Base-by-base conservation (phyloP, 1,140 invertebrate genomes). In the Drosophila carrolli region DNA sequence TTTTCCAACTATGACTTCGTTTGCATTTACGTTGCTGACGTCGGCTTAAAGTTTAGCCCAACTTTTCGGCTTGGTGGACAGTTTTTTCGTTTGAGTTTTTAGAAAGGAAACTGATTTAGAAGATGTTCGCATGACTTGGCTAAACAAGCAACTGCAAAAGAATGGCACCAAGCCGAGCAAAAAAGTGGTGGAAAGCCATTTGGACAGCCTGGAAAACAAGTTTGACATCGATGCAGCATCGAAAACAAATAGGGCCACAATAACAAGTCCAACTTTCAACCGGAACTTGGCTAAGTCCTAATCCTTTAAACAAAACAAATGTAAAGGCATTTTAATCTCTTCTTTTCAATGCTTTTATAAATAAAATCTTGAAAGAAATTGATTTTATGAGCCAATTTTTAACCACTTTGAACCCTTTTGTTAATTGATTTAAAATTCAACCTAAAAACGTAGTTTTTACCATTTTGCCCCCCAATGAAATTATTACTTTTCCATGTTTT, bases 11-110 rank as follows among this genome's bases (percentile, higher is more conserved):
- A 38, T 46, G 47, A 70, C 55, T 78, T 71, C 47, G 47, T 63
- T 59, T 68, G 73, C 73, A 77, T 71, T 70, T 65, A 59, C 50
- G 67, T 60, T 57, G 74, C 63, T 85, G 78, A 78, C 62, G 74
- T 62, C 60, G 53, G 46, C 61, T 75, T 76, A 51, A 72, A 85
- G 76, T 85, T 85, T 60, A 57, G 48, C 60, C 46, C 38, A 81
- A 86, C 74, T 78, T 71, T 81, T 54, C 37, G 47, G 78, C 74
- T 59, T 78, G 54, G 50, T 71, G 75, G 83, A 85, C 78, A 85
- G 74, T 81, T 78, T 53, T 67, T 75, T 70, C 63, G 48, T 78
- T 62, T 57, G 68, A 53, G 46, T 66, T 38, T 43, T 62, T 47
- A 50, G 37, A 65, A 67, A 67, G 73, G 41, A 75, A 82, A 71